Base-by-base conservation (phyloP, 2,797 vertebrate species). In the Denticeps clupeoides region DNA sequence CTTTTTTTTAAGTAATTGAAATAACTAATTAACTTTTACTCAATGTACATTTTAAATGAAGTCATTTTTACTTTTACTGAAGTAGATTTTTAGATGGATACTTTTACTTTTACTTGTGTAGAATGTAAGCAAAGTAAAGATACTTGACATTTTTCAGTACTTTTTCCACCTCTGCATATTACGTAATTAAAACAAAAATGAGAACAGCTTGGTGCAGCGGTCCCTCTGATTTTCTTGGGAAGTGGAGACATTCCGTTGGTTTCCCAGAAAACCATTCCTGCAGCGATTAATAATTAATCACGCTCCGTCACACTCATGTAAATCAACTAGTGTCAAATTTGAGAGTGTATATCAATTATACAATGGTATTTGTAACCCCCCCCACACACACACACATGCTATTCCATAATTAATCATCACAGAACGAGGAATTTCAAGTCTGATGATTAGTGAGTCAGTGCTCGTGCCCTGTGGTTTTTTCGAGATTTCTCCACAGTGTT, bases 331-430 rank as follows among this genome's bases (percentile, higher is more conserved):
- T 12, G 27, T 48, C 24, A 45, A 28, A 29, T 25, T 49, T 18
- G 19, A 44, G 19, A 15, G 22, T 18, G 13, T 10, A 9, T 37
- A 33, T 47, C 27, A 54, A 46, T 46, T 49, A 35, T 37, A 50
- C 23, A 50, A 9, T 46, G 28, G n/a, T n/a, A 33, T 23, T 25
- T 33, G 24, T 16, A 28, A 21, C 41, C 27, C 49, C 33, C 45
- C n/a, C n/a, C n/a, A n/a, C n/a, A n/a, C n/a, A n/a, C n/a, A 29
- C 26, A 8, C 41, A 49, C 45, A 38, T 6, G 41, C 41, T 11
- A 12, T 19, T 44, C n/a, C 42, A 53, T 50, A 28, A 50, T 58
- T 58, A 24, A 62, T 52, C 41, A 25, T 16, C 15, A 41, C 15
- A 33, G 37, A 35, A 53, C 40, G 47, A 49, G n/a, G n/a, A n/a